Percentiles rank a stretch among this genome's conserved stretches.
These are phyloP conservation scores for Cheilosia impressa DNA, from an alignment of 2,888 invertebrate genomes.

Conservation along the genomic window DNA sequence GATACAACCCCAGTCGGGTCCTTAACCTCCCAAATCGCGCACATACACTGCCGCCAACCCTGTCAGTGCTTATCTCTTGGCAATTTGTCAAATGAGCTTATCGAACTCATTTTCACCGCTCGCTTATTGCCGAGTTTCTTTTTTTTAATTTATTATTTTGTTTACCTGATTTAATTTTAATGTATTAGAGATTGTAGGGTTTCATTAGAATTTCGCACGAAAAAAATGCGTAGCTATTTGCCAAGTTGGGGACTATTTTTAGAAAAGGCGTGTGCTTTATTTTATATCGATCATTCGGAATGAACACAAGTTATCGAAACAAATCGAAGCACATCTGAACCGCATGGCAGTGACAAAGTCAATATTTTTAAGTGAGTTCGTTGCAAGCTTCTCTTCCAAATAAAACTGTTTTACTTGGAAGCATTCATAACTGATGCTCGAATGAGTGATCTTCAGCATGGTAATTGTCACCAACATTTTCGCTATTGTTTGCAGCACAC, in stretches of 20 bases:
- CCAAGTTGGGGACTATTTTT: not conserved
- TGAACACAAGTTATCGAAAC: not conserved
- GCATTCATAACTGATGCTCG: too few relatives aligned
- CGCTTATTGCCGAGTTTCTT: conserved; percentile 6
- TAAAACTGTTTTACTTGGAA: too few relatives aligned
- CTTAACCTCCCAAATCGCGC: not conserved
- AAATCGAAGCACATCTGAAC: not conserved
- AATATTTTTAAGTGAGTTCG: not conserved
- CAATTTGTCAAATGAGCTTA: conserved; percentile 40
- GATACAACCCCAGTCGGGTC: not conserved
- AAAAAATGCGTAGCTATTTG: not conserved
- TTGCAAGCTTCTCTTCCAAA: not conserved
- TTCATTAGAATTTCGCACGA: not conserved
- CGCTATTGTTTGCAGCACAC: too few relatives aligned
- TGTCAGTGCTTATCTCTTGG: conserved; percentile 13
- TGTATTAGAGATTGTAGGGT: conserved; percentile 21
- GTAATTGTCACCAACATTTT: too few relatives aligned
- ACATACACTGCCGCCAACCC: not conserved
- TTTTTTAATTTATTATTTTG: conserved; percentile 46
- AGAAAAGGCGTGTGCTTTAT: not conserved
- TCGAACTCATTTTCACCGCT: conserved; percentile 1
- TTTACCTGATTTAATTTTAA: conserved; percentile 33
- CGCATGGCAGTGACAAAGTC: not conserved
- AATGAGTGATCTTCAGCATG: too few relatives aligned
- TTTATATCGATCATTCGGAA: conserved; percentile 21